These are phyloP conservation scores for Odocoileus virginianus DNA, from an alignment of 2,113 vertebrate genomes.

Conservation along the genomic window DNA sequence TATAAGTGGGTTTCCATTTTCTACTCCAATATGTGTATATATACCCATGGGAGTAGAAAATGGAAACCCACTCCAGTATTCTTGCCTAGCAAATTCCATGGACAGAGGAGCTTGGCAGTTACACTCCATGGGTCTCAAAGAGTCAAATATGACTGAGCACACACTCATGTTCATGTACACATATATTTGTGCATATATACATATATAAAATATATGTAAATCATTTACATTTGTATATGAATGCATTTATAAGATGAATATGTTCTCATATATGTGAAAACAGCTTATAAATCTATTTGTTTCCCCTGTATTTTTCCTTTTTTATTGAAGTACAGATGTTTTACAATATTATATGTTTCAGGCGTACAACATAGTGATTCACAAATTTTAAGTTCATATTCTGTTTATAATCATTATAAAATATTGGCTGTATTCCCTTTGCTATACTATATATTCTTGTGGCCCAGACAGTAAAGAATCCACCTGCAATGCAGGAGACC, in stretches of 20 bases:
- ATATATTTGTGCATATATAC: too few species aligned
- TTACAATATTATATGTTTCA: background rate
- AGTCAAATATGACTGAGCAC: background rate
- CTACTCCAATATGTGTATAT: too few species aligned
- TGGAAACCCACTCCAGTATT: background rate
- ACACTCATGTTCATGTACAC: background rate
- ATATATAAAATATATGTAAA: background rate
- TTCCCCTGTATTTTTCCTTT: background rate
- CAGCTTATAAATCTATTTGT: background rate
- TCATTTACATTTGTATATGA: background rate
- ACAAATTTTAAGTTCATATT: background rate
- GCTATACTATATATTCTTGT: background rate
- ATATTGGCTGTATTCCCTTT: background rate
- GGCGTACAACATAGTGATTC: background rate
- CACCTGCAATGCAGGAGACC: background rate
- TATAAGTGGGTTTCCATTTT: too few species aligned
- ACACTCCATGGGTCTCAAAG: background rate
- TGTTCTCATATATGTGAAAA: background rate
- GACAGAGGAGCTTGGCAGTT: background rate
- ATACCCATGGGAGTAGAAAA: background rate
- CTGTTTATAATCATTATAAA: background rate
- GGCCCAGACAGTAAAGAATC: background rate
- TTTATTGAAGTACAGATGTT: background rate
- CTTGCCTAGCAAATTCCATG: background rate
- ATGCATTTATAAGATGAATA: background rate